phyloP scores from a whole-genome alignment of 2,797 vertebrate genomes.

The Cheirogaleus major region DNA sequence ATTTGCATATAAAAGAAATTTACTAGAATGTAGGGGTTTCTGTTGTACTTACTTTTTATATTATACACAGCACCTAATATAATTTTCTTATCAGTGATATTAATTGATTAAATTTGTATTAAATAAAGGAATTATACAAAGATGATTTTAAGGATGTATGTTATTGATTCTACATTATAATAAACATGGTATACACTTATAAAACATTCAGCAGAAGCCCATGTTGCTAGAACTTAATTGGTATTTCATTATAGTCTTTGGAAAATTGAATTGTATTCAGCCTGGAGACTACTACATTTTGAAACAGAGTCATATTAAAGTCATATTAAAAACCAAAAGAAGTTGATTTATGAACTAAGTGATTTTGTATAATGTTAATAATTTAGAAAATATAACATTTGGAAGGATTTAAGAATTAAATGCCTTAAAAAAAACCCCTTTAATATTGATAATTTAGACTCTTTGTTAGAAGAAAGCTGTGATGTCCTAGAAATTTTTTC shows the following conservation, averaged over 20 bases:
- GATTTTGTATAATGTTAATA: constrained; percentile 29
- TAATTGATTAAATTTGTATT: constrained; percentile 33
- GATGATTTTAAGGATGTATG: not conserved
- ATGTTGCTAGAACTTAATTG: constrained; percentile 40
- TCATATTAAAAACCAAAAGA: constrained; percentile 39
- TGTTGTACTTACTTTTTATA: constrained; percentile 22
- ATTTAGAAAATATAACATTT: constrained; percentile 21
- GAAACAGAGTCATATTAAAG: constrained; percentile 47
- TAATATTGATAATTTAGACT: not conserved
- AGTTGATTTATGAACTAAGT: constrained; percentile 35
- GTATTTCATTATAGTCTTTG: constrained; percentile 33
- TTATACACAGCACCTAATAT: not conserved
- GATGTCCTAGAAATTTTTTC: not conserved
- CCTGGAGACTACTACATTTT: not conserved
- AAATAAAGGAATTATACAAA: constrained; percentile 26
- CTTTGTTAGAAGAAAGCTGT: constrained; percentile 25
- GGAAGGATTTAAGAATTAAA: constrained; percentile 33
- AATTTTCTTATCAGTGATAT: constrained; percentile 3
- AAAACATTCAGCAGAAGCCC: constrained; percentile 5
- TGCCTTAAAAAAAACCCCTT: not conserved
- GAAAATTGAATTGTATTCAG: constrained; percentile 41
- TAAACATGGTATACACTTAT: not conserved
- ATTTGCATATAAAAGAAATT: constrained; percentile 35
- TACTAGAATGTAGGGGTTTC: not conserved
- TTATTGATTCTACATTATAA: constrained; percentile 11